phyloP scores from a whole-genome alignment of 53 echinoderm and acorn worm species.

The Paelopatides confundens region DNA sequence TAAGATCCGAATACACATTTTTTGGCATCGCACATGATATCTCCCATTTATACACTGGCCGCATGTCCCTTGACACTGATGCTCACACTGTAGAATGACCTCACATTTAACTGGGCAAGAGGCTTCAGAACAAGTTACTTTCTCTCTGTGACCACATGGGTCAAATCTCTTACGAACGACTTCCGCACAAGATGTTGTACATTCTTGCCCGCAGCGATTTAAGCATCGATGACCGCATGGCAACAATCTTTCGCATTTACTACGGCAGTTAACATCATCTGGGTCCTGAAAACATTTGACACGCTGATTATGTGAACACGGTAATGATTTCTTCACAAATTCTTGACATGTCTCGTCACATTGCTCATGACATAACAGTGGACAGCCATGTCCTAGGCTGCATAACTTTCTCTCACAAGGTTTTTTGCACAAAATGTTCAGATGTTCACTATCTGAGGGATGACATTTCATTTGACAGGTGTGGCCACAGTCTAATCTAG shows the following conservation, averaged over 20 bases:
- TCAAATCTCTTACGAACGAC: conserved; percentile 46
- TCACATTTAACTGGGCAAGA: conserved; percentile 47
- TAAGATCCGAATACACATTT: conserved; percentile 61
- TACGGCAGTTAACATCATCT: background rate
- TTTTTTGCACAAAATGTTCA: conserved; percentile 41
- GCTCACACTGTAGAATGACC: conserved; percentile 58
- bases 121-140: conserved; percentile 50
- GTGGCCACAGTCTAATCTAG: conserved; percentile 75
- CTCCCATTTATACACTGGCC: conserved; percentile 48
- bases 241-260: conserved; percentile 60
- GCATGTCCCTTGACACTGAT: conserved; percentile 76
- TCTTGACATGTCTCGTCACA: conserved; percentile 60
- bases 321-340: conserved; percentile 10
- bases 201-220: conserved; percentile 39
- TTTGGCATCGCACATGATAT: conserved; percentile 50
- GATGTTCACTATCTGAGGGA: conserved; percentile 62
- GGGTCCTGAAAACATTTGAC: background rate
- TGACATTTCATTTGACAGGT: conserved; percentile 62
- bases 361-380: conserved; percentile 49
- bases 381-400: conserved; percentile 53
- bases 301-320: background rate
- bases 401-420: conserved; percentile 47
- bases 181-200: conserved; percentile 16
- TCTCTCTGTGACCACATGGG: conserved; percentile 70
- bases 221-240: conserved; percentile 61